These are phyloP conservation scores for Phytoseiulus persimilis DNA, from an alignment of 2,888 invertebrate genomes.

Conservation along the genomic window DNA sequence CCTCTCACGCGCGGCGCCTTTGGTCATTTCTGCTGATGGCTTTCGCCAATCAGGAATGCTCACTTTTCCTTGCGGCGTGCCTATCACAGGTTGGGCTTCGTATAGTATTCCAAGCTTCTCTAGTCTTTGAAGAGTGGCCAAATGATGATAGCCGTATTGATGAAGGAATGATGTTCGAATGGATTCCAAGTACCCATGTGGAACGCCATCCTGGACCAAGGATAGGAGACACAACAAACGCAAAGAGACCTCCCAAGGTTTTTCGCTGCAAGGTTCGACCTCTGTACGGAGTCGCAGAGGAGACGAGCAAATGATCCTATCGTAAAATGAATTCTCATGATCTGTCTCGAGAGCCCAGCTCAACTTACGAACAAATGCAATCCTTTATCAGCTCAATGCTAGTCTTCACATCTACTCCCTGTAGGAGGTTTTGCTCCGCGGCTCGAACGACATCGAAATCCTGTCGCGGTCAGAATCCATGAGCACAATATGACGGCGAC, in stretches of 20 bases:
- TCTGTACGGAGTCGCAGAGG: no score
- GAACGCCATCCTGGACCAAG: neutral
- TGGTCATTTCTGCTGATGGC: no score
- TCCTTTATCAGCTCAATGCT: conserved; percentile 18
- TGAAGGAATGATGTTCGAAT: conserved; percentile 7
- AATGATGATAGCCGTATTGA: conserved; percentile 16
- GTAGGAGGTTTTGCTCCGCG: conserved; percentile 13
- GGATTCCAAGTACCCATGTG: neutral
- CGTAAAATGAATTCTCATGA: neutral
- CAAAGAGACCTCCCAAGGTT: conserved; percentile 21
- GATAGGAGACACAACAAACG: conserved; percentile 17
- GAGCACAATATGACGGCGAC: neutral
- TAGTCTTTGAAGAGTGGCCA: conserved; percentile 1
- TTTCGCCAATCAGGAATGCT: neutral
- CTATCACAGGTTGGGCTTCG: conserved; percentile 24
- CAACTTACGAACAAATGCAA: conserved; percentile 15
- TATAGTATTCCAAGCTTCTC: conserved; percentile 24
- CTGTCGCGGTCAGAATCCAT: neutral
- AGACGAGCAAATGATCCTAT: neutral
- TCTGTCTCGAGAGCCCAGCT: neutral
- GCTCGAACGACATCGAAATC: conserved; percentile 32
- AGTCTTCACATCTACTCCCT: neutral
- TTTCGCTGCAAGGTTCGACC: neutral
- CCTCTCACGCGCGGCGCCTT: no score
- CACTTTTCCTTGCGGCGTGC: conserved; percentile 26